Conservation (phyloP, 1,140 invertebrate genomes). For the Helicoverpa zea region DNA sequence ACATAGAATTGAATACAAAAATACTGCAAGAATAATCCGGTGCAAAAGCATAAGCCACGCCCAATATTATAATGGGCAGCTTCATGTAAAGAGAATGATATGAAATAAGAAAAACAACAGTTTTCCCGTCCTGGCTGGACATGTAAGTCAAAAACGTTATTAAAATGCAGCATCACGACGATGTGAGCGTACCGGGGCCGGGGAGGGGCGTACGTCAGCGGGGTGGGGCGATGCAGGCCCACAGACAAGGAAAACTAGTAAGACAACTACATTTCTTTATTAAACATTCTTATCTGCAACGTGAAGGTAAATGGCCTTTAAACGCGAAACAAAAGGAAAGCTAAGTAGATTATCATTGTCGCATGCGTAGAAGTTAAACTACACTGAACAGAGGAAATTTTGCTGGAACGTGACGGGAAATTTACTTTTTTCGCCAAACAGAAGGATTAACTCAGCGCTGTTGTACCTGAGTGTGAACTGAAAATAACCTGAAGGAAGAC, state of each 20-base stretch:
- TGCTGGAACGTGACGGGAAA: not conserved
- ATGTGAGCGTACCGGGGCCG: slow-evolving; percentile 18
- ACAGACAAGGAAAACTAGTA: slow-evolving; percentile 42
- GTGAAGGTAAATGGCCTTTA: slow-evolving; percentile 28
- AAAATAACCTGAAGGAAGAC: no score
- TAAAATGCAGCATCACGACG: slow-evolving; percentile 67
- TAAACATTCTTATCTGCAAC: slow-evolving; percentile 32
- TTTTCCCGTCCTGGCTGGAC: slow-evolving; percentile 50
- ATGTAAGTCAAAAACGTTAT: slow-evolving; percentile 64
- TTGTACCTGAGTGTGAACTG: not conserved
- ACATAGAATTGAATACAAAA: no score
- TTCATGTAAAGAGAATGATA: slow-evolving; percentile 19
- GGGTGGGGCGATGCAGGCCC: slow-evolving; percentile 54
- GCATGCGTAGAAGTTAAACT: not conserved
- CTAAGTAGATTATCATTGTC: not conserved
- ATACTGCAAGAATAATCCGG: not conserved
- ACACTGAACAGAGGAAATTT: not conserved
- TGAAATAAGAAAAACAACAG: slow-evolving; percentile 41
- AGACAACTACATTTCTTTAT: slow-evolving; percentile 17
- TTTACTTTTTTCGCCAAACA: not conserved
- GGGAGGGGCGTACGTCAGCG: slow-evolving; percentile 27
- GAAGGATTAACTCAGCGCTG: not conserved
- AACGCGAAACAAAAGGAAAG: not conserved
- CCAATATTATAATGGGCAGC: slow-evolving; percentile 18
- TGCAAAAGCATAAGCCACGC: not conserved